Evolutionary conservation across 2,113 vertebrate species (phyloP).

Genomic region (Campylomormyrus tamandua): DNA sequence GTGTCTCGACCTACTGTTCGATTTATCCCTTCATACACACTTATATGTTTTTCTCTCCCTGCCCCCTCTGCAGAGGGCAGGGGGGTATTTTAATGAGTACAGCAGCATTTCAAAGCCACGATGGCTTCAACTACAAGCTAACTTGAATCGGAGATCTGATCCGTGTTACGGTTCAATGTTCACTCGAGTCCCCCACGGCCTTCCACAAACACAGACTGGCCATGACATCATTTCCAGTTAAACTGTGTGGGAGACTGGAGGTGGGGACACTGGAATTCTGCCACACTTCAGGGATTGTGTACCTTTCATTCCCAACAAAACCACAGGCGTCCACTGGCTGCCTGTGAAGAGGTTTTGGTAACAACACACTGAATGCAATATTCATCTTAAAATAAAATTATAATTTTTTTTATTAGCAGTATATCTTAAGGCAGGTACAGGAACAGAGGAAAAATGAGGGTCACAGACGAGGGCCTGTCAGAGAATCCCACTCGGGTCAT

Average conservation of each 20-base stretch:
- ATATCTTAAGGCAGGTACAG: not conserved
- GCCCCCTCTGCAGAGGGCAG: not conserved
- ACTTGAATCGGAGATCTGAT: not conserved
- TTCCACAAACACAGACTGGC: not conserved
- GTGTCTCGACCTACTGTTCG: not conserved
- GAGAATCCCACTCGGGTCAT: not conserved
- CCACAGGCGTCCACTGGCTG: not conserved
- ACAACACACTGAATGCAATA: not conserved
- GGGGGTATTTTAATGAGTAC: not conserved
- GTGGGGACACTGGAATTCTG: not conserved
- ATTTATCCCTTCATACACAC: not conserved
- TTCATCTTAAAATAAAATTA: not conserved
- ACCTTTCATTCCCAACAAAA: not conserved
- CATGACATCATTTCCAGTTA: not conserved
- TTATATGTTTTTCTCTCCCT: not conserved
- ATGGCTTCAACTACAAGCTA: not conserved
- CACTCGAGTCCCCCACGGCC: not conserved
- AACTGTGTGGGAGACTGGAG: not conserved
- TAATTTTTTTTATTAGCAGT: not conserved
- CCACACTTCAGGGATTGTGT: not conserved
- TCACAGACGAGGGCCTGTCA: not conserved
- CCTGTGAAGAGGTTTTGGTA: not conserved
- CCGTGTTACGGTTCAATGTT: not conserved
- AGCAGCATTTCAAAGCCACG: not conserved
- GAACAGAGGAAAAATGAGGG: not conserved